Conservation (phyloP, 1,140 invertebrate genomes). For the Octopus sinensis region DNA sequence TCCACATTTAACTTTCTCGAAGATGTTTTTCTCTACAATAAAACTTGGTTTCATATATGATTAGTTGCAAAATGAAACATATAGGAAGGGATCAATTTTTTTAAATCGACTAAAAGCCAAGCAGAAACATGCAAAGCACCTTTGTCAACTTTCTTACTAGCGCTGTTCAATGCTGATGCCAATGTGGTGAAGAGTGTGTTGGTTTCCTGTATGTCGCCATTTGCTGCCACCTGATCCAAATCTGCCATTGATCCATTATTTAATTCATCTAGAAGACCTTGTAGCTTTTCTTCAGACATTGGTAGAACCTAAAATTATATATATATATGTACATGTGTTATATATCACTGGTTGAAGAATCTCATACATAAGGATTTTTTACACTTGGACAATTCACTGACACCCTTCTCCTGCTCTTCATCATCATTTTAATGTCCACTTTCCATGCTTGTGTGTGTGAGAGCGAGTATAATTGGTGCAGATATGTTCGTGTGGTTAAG, state of each 20-base stretch:
- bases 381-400: no score
- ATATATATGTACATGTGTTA: no score
- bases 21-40: no score
- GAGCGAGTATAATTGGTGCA: no score
- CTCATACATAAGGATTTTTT: no score
- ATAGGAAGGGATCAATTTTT: background rate
- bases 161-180: slow-evolving; percentile 31
- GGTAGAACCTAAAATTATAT: slow-evolving; percentile 31
- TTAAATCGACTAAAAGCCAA: slow-evolving; percentile 9
- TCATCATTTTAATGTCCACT: no score
- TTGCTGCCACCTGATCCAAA: slow-evolving; percentile 26
- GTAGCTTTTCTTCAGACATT: slow-evolving; percentile 17
- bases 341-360: no score
- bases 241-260: slow-evolving; percentile 12
- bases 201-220: slow-evolving; percentile 29
- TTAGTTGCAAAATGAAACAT: background rate
- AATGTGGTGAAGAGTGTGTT: slow-evolving; percentile 21
- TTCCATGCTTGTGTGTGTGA: no score
- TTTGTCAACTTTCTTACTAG: slow-evolving; percentile 34
- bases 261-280: slow-evolving; percentile 18
- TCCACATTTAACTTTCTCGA: no score
- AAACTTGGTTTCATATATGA: background rate
- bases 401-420: no score
- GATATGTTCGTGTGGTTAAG: no score
- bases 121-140: slow-evolving; percentile 31